Base-by-base conservation (phyloP, 2,113 vertebrate species). In the Sturnus vulgaris region DNA sequence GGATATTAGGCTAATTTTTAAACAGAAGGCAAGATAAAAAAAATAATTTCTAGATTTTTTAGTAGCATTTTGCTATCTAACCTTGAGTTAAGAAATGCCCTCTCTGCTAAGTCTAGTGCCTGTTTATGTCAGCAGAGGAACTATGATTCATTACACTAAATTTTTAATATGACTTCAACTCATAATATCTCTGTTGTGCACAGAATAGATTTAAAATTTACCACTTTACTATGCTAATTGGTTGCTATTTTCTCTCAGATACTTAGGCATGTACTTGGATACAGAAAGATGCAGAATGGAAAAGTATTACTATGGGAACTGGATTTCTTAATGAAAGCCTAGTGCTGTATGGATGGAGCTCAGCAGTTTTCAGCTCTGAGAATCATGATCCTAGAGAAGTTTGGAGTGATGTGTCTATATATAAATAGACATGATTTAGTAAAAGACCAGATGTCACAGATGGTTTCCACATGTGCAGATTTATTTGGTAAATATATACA, bases 401-500 rank as follows among this genome's bases (percentile, higher is more conserved):
- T 93, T 85, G 53, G 35, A 88, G 19, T 60, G 42, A 55, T 93
- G 30, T 86, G 31, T 71, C 37, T 85, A 5, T 89, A 46, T 88
- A 68, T 27, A 66, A 42, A 57, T 35, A 78, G 4, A 35, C 68
- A 55, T 55, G 49, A 64, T 68, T 94, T 76, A 90, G 47, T 69
- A 72, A 60, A 90, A 86, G 49, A 72, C 42, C 76, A 92, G 80
- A 86, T 96, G 79, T 82, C 61, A 49, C 77, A 89, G 80, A 77
- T 95, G 63, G 30, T 76, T 94, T 97, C 77, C 77, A 92, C 59
- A 80, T 75, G 77, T 91, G 65, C 39, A 83, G 59, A 44, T 72
- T 89, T 90, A 68, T 92, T 87, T 92, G 39, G 37, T 66, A 65
- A 88, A 84, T 53, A 37, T 25, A 49, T 37, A 28, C 11, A 25